Evolutionary conservation across 2,888 invertebrate species (phyloP), one percentile per base, ranked within the genome.

Genomic region (Ophion obscuratus): DNA sequence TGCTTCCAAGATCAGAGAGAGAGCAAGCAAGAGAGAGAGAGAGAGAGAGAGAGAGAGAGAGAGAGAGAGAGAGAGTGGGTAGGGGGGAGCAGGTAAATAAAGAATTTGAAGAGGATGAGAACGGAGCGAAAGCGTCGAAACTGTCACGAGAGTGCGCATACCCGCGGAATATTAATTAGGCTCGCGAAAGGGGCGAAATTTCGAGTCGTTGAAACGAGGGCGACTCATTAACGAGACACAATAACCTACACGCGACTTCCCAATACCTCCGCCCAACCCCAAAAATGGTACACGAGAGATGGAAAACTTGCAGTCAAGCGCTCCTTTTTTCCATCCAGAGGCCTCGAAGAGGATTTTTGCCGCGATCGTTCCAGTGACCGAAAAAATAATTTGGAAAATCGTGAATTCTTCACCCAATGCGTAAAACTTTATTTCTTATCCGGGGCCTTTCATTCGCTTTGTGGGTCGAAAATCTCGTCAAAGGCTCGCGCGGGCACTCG

Each of bases 111-210:
- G 40, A 66, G 4, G 9, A 59, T 57, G n/a, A 59, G 62, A 24
- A 73, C 14, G 31, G 62, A 70, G 57, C 74, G 40, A 81, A 66
- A 59, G 76, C 71, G 53, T 75, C 76, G 53, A 66, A 77, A 66
- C 24, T 44, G 80, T 73, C 67, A 40, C 66, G 53, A 27, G 20
- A 57, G 53, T 53, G 57, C 40, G 40, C 24, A 76, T 74, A 20
- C 24, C 75, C 17, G n/a, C 40, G 66, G 85, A 83, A 83, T 85
- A 76, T 83, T 76, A 83, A 85, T 85, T 66, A 66, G 70, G 24
- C 64, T 53, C 66, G 24, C 62, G 62, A 36, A 44, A 17, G 7
- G 44, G 40, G 31, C 59, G n/a, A 62, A 20, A 10, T 70, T 80
- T n/a, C 64, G 70, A 27, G 11, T 73, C 53, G 64, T 64, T 53